phyloP scores from a whole-genome alignment of 2,888 invertebrate species.

The Acanthosepion pharaonis region DNA sequence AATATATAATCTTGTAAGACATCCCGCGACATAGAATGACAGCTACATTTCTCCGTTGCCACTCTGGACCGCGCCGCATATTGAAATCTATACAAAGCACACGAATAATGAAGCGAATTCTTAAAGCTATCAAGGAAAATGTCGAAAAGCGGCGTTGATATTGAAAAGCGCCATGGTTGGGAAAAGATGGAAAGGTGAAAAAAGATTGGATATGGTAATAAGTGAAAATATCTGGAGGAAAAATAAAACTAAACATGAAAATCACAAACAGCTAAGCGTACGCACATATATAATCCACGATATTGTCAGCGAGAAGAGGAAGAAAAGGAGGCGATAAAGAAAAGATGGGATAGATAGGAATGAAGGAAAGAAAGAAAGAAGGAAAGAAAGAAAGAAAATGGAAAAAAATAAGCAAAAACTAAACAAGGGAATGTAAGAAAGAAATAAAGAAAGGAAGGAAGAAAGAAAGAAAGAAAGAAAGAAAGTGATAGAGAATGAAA shows the following conservation, averaged over 20 bases:
- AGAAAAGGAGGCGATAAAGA: too few species aligned
- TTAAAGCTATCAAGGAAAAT: background rate
- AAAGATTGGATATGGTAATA: conserved; percentile 4
- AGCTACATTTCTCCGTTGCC: background rate
- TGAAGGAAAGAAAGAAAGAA: too few species aligned
- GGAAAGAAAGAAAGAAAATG: too few species aligned
- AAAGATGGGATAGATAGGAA: too few species aligned
- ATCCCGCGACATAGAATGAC: background rate
- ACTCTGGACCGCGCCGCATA: background rate
- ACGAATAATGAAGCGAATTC: background rate
- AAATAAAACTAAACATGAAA: background rate
- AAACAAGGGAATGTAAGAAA: too few species aligned
- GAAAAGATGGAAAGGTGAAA: background rate
- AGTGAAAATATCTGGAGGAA: background rate
- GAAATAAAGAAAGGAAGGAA: too few species aligned
- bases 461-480: too few species aligned
- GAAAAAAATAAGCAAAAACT: too few species aligned
- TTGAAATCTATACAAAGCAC: background rate
- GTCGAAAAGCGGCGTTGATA: background rate
- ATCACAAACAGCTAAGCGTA: background rate
- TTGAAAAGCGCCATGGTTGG: background rate
- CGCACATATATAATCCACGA: too few species aligned
- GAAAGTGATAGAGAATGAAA: too few species aligned
- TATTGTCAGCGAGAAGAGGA: too few species aligned
- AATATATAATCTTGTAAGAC: background rate